Conservation (phyloP, 2,888 invertebrate species). For the Podabrus alpinus region DNA sequence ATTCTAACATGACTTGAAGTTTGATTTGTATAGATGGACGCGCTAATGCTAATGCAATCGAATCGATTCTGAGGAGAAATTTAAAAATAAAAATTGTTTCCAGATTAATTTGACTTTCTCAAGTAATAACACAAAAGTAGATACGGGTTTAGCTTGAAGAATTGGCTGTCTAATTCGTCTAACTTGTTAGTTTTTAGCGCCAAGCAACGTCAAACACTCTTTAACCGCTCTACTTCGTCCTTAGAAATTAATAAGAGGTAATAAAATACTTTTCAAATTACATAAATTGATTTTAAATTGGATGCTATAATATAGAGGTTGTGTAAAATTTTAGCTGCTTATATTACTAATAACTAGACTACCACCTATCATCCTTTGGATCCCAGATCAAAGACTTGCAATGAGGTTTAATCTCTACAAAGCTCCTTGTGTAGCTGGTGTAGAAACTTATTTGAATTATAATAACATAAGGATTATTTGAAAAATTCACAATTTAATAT, state of each 20-base stretch:
- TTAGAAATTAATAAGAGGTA: neutral
- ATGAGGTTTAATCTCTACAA: conserved; percentile 31
- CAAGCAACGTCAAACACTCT: too few species aligned
- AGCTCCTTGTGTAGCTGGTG: conserved; percentile 21
- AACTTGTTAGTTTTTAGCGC: too few species aligned
- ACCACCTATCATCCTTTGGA: conserved; percentile 28
- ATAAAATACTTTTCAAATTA: neutral
- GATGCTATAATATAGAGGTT: conserved; percentile 16
- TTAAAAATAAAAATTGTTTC: too few species aligned
- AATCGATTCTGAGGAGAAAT: too few species aligned
- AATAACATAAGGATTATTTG: conserved; percentile 25
- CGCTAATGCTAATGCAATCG: too few species aligned
- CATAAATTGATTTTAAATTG: neutral
- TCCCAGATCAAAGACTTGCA: conserved; percentile 28
- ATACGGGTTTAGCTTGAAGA: neutral
- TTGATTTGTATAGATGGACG: too few species aligned
- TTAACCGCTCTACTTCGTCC: neutral
- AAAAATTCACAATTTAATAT: conserved; percentile 21
- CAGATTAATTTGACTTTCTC: too few species aligned
- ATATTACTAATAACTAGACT: conserved; percentile 26
- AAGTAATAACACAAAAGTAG: neutral
- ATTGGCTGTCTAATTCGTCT: neutral
- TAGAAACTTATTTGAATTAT: conserved; percentile 29
- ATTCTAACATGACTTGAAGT: too few species aligned
- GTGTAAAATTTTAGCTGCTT: conserved; percentile 27